Base-by-base conservation (phyloP, 2,888 invertebrate genomes). In the Euphydryas editha region DNA sequence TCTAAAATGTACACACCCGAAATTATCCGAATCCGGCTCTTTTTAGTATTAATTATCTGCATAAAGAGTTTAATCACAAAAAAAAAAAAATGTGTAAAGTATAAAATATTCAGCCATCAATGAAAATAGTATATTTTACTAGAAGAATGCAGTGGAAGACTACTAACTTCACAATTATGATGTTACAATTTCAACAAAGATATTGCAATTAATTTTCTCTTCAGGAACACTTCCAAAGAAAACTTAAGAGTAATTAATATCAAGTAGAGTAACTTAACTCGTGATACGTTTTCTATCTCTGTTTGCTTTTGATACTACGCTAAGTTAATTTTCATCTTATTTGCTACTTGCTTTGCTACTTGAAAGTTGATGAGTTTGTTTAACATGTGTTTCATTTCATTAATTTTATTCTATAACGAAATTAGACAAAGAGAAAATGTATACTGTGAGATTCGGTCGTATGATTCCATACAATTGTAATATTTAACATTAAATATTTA, bases 241-340 rank as follows among this genome's bases (percentile, higher is more conserved):
- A 51, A 51, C 15, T n/a, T 24, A 15, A 24, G n/a, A 51, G 49
- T 51, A 24, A 51, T 51, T 51, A 24, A 51, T 51, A 49, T 49
- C 21, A 15, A 51, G 49, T 51, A 21, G 49, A n/a, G 15, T 13
- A 24, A 24, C 49, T 24, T 24, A 21, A 21, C 15, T 21, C 15
- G 21, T 21, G 7, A 7, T 51, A 15, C 13, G 20, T 47, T 47
- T 47, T 11, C 6, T 47, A 21, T 47, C 47, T 47, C 47, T 47
- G 47, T 10, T 47, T 18, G 11, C 4, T 20, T 47, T 20, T 18
- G 13, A 47, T 20, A 47, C 13, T 18, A 11, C 11, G 47, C 20
- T n/a, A n/a, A 51, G 15, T 51, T 8, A 15, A 24, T 24, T 51
- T 24, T 51, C 15, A n/a, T 24, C 20, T 51, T n/a, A 24, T 51